Percentiles rank a stretch among this genome's conserved stretches.
These are phyloP conservation scores for Peromyscus attwateri DNA, from an alignment of 2,797 vertebrate species.

Conservation along the genomic window DNA sequence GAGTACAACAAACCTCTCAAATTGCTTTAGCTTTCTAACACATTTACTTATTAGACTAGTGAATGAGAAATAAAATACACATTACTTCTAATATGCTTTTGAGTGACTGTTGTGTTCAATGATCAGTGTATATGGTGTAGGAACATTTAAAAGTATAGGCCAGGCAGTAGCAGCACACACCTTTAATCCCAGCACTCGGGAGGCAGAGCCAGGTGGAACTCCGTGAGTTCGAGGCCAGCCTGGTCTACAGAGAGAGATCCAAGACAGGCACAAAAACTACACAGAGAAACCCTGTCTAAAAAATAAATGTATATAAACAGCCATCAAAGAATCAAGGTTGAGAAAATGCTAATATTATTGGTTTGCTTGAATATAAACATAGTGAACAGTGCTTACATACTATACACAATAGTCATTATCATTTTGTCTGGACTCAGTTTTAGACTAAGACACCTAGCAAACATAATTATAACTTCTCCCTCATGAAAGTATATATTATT, in stretches of 20 bases:
- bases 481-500: background rate
- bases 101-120: background rate
- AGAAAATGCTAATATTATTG: background rate
- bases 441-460: background rate
- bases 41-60: background rate
- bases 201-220: too few relatives aligned
- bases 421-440: background rate
- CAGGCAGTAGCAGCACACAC: too few relatives aligned
- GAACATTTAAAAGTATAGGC: too few relatives aligned
- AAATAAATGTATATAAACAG: background rate
- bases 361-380: background rate
- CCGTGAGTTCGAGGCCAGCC: too few relatives aligned
- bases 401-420: background rate
- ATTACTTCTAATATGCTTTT: background rate
- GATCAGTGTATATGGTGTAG: too few relatives aligned
- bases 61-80: conserved; percentile 7
- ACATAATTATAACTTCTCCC: background rate
- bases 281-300: too few relatives aligned
- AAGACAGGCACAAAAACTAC: too few relatives aligned
- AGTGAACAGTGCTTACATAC: background rate
- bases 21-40: conserved; percentile 40
- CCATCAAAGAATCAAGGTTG: background rate
- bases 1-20: background rate
- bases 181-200: too few relatives aligned
- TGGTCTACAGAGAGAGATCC: too few relatives aligned